A percentile compares a stretch with the other conserved stretches of the same genome.
These are phyloP conservation scores for Psephotus haematonotus DNA, from an alignment of 2,113 vertebrate genomes.

Conservation along the genomic window DNA sequence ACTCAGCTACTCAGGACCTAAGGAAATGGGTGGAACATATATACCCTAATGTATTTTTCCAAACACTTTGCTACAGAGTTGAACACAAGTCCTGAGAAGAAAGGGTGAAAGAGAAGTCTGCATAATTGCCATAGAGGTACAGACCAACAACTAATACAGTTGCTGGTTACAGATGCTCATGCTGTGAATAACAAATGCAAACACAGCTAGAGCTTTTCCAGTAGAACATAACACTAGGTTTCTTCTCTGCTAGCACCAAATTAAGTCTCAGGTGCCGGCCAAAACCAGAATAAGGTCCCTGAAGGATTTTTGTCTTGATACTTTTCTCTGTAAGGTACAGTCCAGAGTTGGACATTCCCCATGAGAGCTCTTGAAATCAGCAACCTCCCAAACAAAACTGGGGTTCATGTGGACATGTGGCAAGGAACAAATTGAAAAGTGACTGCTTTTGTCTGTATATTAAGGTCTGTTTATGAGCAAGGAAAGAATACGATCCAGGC, in stretches of 20 bases:
- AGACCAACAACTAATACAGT: background rate
- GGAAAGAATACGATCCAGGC: fast-evolving
- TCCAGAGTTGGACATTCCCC: background rate
- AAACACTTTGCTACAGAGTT: background rate
- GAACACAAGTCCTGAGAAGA: background rate
- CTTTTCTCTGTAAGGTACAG: background rate
- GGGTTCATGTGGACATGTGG: background rate
- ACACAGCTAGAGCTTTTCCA: background rate
- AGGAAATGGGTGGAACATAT: background rate
- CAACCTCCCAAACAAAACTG: background rate
- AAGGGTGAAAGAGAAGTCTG: background rate
- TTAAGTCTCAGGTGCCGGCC: background rate
- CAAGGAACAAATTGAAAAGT: background rate
- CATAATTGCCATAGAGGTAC: background rate
- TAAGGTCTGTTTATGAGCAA: background rate
- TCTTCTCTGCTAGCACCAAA: background rate
- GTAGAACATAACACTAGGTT: background rate
- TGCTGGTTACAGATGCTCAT: background rate
- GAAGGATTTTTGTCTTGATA: background rate
- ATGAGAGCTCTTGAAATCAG: background rate
- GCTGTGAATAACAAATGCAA: background rate
- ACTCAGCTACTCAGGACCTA: background rate
- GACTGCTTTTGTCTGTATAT: background rate
- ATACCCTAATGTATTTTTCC: background rate
- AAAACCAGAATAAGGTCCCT: background rate